These are phyloP conservation scores for Ptychobarbus kaznakovi DNA, from an alignment of 2,797 vertebrate genomes.

Conservation along the genomic window DNA sequence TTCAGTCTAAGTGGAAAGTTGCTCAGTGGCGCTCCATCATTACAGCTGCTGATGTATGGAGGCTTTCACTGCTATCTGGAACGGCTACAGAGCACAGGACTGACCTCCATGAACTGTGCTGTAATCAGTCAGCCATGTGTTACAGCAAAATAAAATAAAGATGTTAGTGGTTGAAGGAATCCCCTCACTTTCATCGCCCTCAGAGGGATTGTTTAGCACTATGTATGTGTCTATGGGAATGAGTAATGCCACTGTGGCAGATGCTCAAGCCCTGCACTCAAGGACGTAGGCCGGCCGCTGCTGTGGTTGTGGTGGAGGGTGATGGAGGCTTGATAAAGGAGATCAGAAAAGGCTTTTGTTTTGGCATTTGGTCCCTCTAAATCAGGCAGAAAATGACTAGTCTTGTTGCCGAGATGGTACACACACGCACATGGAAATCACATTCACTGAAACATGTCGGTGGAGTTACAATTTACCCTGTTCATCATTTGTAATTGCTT, in stretches of 20 bases:
- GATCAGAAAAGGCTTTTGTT: conserved; percentile 9
- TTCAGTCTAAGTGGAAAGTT: conserved; percentile 58
- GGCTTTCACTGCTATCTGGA: conserved; percentile 42
- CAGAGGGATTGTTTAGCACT: conserved; percentile 12
- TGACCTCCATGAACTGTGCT: conserved; percentile 13
- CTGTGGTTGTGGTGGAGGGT: background rate
- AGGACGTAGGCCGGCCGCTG: background rate
- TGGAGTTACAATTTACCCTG: background rate
- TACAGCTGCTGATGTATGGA: conserved; percentile 41
- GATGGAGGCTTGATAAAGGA: conserved; percentile 7
- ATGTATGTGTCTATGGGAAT: conserved; percentile 44
- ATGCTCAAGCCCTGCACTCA: background rate
- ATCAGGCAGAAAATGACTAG: background rate
- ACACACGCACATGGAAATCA: conserved; percentile 1
- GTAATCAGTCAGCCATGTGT: conserved; percentile 22
- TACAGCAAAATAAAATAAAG: conserved; percentile 32
- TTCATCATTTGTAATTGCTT: conserved; percentile 35
- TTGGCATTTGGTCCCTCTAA: background rate
- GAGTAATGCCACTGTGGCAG: background rate
- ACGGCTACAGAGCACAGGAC: conserved; percentile 4
- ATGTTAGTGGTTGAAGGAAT: background rate
- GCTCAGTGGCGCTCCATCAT: background rate
- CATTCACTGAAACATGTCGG: conserved; percentile 4
- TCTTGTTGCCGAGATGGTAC: background rate
- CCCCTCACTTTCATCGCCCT: conserved; percentile 11